Evolutionary conservation across 2,888 invertebrate species (phyloP).

Genomic region (Leucania comma): DNA sequence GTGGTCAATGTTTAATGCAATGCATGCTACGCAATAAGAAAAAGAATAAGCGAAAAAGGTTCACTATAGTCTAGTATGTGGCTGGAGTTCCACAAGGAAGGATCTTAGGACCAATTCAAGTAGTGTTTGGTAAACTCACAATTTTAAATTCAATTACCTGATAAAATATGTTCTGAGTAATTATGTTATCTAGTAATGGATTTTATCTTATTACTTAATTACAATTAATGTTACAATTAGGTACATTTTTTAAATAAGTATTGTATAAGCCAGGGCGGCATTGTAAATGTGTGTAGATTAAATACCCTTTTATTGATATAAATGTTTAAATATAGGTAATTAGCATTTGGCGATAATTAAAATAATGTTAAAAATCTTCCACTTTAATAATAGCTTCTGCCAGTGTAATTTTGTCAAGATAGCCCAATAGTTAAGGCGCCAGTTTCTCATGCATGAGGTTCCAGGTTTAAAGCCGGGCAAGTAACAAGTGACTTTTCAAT

Average conservation of each 20-base stretch:
- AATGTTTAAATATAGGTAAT: background rate
- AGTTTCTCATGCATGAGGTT: no score
- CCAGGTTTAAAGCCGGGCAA: no score
- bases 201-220: constrained; percentile 20
- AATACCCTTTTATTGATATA: background rate
- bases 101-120: constrained; percentile 4
- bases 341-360: no score
- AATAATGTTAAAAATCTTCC: no score
- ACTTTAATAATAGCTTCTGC: background rate
- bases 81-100: constrained; percentile 30
- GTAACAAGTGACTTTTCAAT: no score
- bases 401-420: background rate
- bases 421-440: no score
- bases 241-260: background rate
- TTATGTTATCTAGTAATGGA: constrained; percentile 3
- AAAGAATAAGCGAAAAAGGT: constrained; percentile 4
- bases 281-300: background rate
- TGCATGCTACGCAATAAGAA: background rate
- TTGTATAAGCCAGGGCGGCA: background rate
- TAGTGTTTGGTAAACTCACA: background rate
- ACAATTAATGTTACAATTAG: constrained; percentile 15
- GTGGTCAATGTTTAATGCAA: constrained; percentile 16
- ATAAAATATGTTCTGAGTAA: background rate
- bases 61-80: background rate
- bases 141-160: background rate